Evolutionary conservation across 1,140 invertebrate genomes (phyloP).

Genomic region (Heliconius nattereri): DNA sequence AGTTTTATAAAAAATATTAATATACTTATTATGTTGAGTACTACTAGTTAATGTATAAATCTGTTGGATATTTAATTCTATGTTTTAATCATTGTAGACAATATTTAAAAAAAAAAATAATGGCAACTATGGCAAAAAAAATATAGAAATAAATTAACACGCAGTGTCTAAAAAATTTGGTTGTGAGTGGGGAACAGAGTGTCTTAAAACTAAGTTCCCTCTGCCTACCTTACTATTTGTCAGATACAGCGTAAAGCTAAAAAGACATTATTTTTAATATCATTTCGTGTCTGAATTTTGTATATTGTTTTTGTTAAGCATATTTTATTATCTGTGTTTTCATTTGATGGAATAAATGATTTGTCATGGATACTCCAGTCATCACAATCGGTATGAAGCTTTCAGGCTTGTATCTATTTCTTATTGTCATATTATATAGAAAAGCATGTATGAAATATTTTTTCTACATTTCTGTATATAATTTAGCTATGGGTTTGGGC

Average conservation of each 20-base stretch:
- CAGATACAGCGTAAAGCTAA: no score
- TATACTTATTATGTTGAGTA: background rate
- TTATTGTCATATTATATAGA: constrained; percentile 14
- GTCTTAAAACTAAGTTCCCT: no score
- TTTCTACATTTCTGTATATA: constrained; percentile 22
- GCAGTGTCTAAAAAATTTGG: no score
- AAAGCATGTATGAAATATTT: constrained; percentile 73
- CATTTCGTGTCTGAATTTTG: background rate
- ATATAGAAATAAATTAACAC: no score
- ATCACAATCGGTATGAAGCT: constrained; percentile 78
- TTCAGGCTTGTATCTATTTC: constrained; percentile 57
- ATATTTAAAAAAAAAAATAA: background rate
- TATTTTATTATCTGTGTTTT: constrained; percentile 40
- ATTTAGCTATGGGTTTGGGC: constrained; percentile 48
- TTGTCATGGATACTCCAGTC: constrained; percentile 42
- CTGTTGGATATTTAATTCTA: background rate
- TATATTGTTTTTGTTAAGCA: constrained; percentile 11
- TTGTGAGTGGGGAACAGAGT: no score
- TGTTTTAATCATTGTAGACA: background rate
- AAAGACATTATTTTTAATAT: background rate
- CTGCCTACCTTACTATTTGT: no score
- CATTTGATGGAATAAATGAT: constrained; percentile 63
- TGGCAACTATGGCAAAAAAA: background rate
- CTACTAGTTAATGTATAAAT: background rate
- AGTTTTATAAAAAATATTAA: background rate